phyloP scores from a whole-genome alignment of 1,140 invertebrate genomes.

The Drosophila nikananu region DNA sequence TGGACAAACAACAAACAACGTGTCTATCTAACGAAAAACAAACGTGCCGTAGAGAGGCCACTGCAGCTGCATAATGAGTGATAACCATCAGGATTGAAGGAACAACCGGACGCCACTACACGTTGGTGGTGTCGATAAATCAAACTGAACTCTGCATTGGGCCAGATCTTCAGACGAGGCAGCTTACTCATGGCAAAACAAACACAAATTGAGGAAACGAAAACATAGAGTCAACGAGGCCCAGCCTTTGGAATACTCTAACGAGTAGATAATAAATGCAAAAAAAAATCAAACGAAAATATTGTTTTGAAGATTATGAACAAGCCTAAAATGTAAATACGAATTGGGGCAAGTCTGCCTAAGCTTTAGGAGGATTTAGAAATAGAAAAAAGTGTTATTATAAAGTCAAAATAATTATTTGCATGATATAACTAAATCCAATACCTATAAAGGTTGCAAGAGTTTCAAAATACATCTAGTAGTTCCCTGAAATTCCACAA shows the following conservation, averaged over 20 bases:
- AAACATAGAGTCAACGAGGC: not conserved
- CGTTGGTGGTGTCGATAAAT: constrained; percentile 45
- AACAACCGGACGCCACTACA: constrained; percentile 9
- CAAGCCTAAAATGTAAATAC: not conserved
- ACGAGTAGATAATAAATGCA: not conserved
- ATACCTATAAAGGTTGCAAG: no score
- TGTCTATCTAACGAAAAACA: constrained; percentile 21
- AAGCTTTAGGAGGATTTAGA: no score
- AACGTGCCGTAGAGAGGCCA: constrained; percentile 29
- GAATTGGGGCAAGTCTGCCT: not conserved
- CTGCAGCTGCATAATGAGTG: constrained; percentile 39
- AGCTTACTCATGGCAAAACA: constrained; percentile 29
- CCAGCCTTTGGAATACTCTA: constrained; percentile 6
- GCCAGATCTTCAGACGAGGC: not conserved
- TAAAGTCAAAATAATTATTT: not conserved
- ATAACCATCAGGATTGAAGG: constrained; percentile 5
- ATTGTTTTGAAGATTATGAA: not conserved
- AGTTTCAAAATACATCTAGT: not conserved
- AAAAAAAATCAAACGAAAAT: not conserved
- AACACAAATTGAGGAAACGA: constrained; percentile 23
- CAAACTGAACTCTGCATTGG: constrained; percentile 20
- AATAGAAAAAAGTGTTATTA: not conserved
- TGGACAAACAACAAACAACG: constrained; percentile 39
- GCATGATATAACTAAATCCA: no score
- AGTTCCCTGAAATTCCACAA: not conserved